These are phyloP conservation scores for Sphyrna mokarran DNA, from an alignment of 2,113 vertebrate genomes.

Conservation along the genomic window DNA sequence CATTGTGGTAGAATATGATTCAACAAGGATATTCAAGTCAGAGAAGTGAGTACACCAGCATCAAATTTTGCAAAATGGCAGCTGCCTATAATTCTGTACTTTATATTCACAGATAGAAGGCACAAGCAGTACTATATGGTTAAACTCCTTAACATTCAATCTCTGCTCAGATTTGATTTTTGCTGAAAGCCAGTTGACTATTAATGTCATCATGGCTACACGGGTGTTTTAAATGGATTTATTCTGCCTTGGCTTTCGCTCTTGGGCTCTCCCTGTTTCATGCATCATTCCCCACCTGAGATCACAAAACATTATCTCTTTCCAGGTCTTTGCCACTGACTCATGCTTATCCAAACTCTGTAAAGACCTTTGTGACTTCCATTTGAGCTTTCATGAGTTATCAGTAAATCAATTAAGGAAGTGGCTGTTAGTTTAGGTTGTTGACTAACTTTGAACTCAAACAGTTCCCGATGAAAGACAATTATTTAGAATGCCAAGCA, in stretches of 20 bases:
- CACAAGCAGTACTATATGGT: not conserved
- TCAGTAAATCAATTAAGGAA: not conserved
- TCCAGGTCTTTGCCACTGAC: not conserved
- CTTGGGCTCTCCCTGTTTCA: not conserved
- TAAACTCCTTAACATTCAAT: not conserved
- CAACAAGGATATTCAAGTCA: not conserved
- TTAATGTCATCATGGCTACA: not conserved
- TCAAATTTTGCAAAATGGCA: not conserved
- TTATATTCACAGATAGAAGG: not conserved
- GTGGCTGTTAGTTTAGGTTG: not conserved
- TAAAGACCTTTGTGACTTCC: not conserved
- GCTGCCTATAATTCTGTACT: not conserved
- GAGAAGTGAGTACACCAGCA: not conserved
- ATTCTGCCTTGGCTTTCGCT: not conserved
- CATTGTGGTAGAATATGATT: not conserved
- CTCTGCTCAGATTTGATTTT: not conserved
- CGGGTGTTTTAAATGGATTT: not conserved
- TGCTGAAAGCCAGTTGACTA: not conserved
- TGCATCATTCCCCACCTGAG: not conserved
- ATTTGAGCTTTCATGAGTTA: not conserved
- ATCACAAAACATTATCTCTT: not conserved
- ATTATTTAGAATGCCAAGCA: not conserved
- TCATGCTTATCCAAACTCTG: not conserved
- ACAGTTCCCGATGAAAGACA: not conserved
- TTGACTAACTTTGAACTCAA: constrained; percentile 13